Percentiles rank a stretch among this genome's conserved stretches.
phyloP scores from a whole-genome alignment of 2,888 invertebrate species.

The Machimus rusticus region DNA sequence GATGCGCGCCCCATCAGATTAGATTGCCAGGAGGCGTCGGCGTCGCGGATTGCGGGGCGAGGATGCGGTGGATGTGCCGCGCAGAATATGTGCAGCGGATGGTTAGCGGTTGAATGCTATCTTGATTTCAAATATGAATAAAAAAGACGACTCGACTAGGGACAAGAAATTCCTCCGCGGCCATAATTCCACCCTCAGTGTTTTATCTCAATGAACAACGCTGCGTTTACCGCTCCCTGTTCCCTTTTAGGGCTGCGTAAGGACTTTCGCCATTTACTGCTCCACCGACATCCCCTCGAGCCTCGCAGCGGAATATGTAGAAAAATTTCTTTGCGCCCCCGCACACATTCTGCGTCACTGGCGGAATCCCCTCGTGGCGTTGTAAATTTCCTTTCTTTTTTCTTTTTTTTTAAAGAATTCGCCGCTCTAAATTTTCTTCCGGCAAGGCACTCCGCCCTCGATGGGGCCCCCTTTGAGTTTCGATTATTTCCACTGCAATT shows the following conservation, averaged over 20 bases:
- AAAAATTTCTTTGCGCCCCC: neutral
- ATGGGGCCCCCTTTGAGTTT: neutral
- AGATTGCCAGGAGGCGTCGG: neutral
- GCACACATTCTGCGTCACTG: neutral
- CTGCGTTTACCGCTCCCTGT: neutral
- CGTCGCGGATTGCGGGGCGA: neutral
- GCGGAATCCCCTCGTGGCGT: neutral
- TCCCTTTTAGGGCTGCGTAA: constrained; percentile 6
- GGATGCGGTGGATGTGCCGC: neutral
- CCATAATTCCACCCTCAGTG: constrained; percentile 5
- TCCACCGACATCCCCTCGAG: constrained; percentile 1
- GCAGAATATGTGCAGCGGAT: neutral
- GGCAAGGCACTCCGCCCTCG: neutral
- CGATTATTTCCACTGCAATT: constrained; percentile 29
- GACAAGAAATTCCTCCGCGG: constrained; percentile 11
- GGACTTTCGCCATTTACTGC: constrained; percentile 18
- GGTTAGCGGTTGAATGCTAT: constrained; percentile 22
- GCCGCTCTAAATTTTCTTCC: neutral
- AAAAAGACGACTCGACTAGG: constrained; percentile 10
- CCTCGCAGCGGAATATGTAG: neutral
- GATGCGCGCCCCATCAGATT: neutral
- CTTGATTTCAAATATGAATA: constrained; percentile 37
- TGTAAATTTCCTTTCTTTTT: neutral
- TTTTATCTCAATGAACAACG: constrained; percentile 13
- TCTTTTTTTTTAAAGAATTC: constrained; percentile 5